Evolutionary conservation across 2,888 invertebrate genomes (phyloP), one percentile per base, ranked within the genome.

Genomic region (Agrotis segetum): DNA sequence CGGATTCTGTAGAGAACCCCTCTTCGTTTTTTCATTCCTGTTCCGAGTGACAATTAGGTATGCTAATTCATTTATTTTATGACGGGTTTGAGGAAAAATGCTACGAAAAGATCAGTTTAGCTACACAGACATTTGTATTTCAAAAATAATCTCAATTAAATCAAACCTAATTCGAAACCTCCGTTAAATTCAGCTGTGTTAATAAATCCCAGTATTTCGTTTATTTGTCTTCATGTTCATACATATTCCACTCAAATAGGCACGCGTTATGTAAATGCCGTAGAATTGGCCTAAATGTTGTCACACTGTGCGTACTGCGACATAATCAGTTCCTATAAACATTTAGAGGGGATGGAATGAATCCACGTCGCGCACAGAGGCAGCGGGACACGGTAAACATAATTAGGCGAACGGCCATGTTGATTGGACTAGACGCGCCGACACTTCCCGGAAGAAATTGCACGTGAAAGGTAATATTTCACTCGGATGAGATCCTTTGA

Each of bases 41-140:
- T 92, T 93, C 90, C 89, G 90, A 90, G 89, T 89, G 91, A 92
- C 95, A 95, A 94, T 95, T 94, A 95, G 90, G 92, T 93, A 95
- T 95, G 95, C 92, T 95, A 94, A 95, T 95, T 93, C 92, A 91
- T 92, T 93, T 93, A 92, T 92, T 93, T 93, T 93, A 92, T 92
- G 93, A 90, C 89, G 90, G 89, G 89, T 92, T 92, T 90, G 89
- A 89, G 86, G 80, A 84, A 90, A 92, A 93, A 88, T 81, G 85
- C 78, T 86, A 74, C 87, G 85, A 88, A 89, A 92, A 92, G 89
- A 91, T 92, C 91, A 89, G 89, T 89, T 87, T 89, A 89, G 88
- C 86, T 88, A 90, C 83, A 88, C 85, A 80, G 74, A 73, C 70
- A 61, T 75, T 77, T 77, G 71, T 74, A 70, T 83, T 83, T 61